Conservation (phyloP, 2,888 invertebrate genomes). For the Polymixis lichenea region DNA sequence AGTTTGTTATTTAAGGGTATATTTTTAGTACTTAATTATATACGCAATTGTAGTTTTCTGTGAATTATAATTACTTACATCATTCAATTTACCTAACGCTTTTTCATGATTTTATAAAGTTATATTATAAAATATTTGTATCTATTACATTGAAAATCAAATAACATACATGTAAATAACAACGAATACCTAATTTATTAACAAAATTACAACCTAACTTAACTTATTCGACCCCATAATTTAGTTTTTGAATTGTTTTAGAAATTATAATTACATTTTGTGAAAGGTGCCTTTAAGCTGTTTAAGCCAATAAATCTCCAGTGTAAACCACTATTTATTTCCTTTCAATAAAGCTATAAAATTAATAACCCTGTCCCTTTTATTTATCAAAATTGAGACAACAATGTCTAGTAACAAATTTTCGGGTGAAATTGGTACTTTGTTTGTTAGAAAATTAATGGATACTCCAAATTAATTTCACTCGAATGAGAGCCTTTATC, state of each 20-base stretch:
- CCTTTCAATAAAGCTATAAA: slow-evolving; percentile 58
- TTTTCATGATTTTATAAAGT: not conserved
- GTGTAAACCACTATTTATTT: slow-evolving; percentile 44
- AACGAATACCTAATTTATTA: too few species aligned
- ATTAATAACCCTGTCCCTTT: slow-evolving; percentile 63
- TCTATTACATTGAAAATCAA: too few species aligned
- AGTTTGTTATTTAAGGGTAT: too few species aligned
- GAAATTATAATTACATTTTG: slow-evolving; percentile 21
- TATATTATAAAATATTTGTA: slow-evolving; percentile 8
- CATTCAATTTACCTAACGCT: not conserved
- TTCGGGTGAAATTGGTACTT: slow-evolving; percentile 73
- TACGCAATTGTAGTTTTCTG: not conserved
- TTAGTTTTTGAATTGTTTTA: not conserved
- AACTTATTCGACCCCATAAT: too few species aligned
- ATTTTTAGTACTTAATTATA: too few species aligned
- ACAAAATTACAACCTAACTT: too few species aligned
- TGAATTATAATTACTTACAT: not conserved
- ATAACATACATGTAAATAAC: too few species aligned
- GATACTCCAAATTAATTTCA: slow-evolving; percentile 77
- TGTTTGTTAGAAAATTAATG: slow-evolving; percentile 77
- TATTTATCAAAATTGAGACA: slow-evolving; percentile 65
- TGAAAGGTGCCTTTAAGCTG: not conserved
- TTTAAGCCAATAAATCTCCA: slow-evolving; percentile 44
- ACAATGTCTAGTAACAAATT: slow-evolving; percentile 69
- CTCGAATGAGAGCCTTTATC: slow-evolving; percentile 68